phyloP scores from a whole-genome alignment of 2,888 invertebrate species.

The Lycaena phlaeas region DNA sequence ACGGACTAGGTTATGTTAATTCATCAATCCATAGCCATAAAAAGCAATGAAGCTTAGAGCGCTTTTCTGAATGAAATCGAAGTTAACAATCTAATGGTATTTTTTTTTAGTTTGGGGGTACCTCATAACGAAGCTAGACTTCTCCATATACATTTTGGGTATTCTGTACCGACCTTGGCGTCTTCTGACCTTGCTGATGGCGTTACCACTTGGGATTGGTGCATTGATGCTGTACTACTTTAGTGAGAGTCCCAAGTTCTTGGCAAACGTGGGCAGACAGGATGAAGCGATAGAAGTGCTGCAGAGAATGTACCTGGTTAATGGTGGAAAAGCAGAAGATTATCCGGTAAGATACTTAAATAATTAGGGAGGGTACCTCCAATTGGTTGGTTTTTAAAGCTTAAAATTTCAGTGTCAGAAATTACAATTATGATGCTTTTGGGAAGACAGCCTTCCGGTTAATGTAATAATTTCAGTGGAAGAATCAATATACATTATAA shows the following conservation, averaged over 20 bases:
- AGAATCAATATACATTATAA: too few species aligned
- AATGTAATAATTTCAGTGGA: too few species aligned
- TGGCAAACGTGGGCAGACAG: constrained; percentile 76
- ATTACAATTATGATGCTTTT: too few species aligned
- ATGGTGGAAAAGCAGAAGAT: constrained; percentile 47
- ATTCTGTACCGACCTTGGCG: constrained; percentile 52
- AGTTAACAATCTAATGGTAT: too few species aligned
- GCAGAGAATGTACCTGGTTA: constrained; percentile 70
- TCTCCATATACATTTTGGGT: constrained; percentile 38
- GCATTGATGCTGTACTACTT: constrained; percentile 71
- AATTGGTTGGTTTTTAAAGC: too few species aligned
- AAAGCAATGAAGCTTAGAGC: too few species aligned
- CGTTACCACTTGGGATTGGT: constrained; percentile 76
- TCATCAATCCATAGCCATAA: too few species aligned
- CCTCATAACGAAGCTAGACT: constrained; percentile 49
- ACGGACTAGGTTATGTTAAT: too few species aligned
- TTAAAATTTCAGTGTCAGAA: too few species aligned
- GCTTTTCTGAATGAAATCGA: too few species aligned
- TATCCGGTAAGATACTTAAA: constrained; percentile 46
- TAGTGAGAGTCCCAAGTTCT: constrained; percentile 84
- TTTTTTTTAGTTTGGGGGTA: constrained; percentile 44
- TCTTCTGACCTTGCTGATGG: constrained; percentile 55
- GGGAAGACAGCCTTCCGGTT: too few species aligned
- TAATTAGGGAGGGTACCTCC: too few species aligned
- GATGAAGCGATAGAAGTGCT: constrained; percentile 76